A percentile compares a stretch with the other conserved stretches of the same genome.
These are phyloP conservation scores for Thunnus albacares DNA, from an alignment of 2,797 vertebrate genomes.

Conservation along the genomic window DNA sequence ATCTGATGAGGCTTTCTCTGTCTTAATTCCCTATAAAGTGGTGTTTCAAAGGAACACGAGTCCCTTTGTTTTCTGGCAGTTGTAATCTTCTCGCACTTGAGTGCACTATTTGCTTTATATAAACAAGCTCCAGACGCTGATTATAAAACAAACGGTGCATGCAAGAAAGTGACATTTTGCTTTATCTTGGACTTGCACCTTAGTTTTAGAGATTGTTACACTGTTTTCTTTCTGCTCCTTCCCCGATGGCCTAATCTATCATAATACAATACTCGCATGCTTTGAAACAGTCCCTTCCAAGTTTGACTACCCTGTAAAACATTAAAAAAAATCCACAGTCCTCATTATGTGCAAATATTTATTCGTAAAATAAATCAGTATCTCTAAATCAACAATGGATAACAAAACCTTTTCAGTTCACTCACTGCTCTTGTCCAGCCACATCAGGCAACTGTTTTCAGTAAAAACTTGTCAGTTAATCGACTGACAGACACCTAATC, in stretches of 20 bases:
- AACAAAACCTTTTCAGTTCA: too few relatives aligned
- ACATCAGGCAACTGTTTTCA: too few relatives aligned
- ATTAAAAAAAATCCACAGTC: constrained; percentile 4
- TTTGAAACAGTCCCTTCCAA: neutral
- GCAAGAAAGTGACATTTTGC: constrained; percentile 14
- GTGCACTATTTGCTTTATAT: constrained; percentile 55
- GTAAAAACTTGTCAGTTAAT: too few relatives aligned
- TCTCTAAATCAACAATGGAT: too few relatives aligned
- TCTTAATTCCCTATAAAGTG: constrained; percentile 46
- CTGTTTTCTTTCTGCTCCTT: constrained; percentile 6
- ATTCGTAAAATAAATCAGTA: too few relatives aligned
- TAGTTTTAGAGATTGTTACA: constrained; percentile 25
- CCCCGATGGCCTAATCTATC: neutral
- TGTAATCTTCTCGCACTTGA: constrained; percentile 55
- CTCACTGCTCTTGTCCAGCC: too few relatives aligned
- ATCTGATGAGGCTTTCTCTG: constrained; percentile 41
- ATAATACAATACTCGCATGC: neutral
- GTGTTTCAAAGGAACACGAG: constrained; percentile 43
- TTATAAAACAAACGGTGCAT: constrained; percentile 22
- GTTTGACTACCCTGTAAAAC: neutral
- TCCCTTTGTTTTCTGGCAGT: constrained; percentile 58
- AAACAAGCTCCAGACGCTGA: constrained; percentile 60
- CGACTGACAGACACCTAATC: too few relatives aligned
- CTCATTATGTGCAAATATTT: too few relatives aligned
- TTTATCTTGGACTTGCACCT: constrained; percentile 20